Evolutionary conservation across 1,140 invertebrate species (phyloP).

Genomic region (Schlechtendalia chinensis): DNA sequence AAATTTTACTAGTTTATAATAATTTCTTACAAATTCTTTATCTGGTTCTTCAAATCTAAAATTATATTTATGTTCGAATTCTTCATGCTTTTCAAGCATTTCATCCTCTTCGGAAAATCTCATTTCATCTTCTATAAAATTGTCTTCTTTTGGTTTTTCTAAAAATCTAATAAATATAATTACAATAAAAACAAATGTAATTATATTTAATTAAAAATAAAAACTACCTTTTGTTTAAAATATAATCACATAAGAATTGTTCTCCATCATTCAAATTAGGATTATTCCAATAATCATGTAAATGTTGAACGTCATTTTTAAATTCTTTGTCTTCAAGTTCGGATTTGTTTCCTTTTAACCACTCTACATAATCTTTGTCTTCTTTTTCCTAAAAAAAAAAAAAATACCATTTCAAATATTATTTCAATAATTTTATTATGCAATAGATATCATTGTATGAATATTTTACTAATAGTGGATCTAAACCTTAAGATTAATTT

Average conservation of each 20-base stretch:
- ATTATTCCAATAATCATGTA: conserved; percentile 83
- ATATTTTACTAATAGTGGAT: too few relatives aligned
- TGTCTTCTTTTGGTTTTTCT: conserved; percentile 67
- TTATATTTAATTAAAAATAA: neutral
- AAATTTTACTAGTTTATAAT: neutral
- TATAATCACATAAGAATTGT: conserved; percentile 87
- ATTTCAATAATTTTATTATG: neutral
- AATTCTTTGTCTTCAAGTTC: conserved; percentile 66
- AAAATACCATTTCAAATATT: neutral
- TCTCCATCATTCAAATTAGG: conserved; percentile 79
- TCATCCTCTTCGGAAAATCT: conserved; percentile 76
- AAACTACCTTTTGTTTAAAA: conserved; percentile 82
- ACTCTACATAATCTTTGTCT: conserved; percentile 74
- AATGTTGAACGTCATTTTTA: conserved; percentile 66
- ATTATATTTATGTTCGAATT: conserved; percentile 94
- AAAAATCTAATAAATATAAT: conserved; percentile 56
- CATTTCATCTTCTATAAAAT: conserved; percentile 62
- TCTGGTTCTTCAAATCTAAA: conserved; percentile 96
- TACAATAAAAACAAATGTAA: neutral
- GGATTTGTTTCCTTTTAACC: conserved; percentile 74
- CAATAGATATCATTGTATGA: too few relatives aligned
- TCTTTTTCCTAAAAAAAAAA: conserved; percentile 58
- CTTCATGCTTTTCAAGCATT: conserved; percentile 69
- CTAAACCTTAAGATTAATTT: too few relatives aligned
- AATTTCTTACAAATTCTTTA: conserved; percentile 72